These are phyloP conservation scores for Actinia tenebrosa DNA, from an alignment of 64 coral and sea anemone genomes.

Conservation along the genomic window DNA sequence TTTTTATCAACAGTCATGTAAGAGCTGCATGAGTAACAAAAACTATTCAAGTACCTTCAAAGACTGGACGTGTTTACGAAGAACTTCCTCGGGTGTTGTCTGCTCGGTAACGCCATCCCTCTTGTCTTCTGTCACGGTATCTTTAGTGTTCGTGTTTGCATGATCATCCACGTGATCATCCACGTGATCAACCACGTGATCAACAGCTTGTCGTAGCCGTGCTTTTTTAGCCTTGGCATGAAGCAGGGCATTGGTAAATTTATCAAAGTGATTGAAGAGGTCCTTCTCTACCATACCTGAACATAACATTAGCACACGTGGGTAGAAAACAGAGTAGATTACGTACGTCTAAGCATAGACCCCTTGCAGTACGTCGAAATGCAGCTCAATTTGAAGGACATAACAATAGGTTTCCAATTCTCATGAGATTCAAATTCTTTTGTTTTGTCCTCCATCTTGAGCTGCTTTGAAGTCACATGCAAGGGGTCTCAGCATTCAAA, in stretches of 20 bases:
- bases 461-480: too few relatives aligned
- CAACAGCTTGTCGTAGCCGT: neutral
- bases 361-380: too few relatives aligned
- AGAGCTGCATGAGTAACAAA: neutral
- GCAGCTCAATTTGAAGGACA: too few relatives aligned
- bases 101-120: neutral
- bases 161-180: neutral
- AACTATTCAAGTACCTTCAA: neutral
- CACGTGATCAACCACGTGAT: neutral
- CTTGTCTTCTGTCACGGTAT: neutral
- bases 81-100: neutral
- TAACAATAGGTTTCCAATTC: too few relatives aligned
- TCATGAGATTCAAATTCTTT: too few relatives aligned
- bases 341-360: neutral
- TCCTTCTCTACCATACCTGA: constrained; percentile 52
- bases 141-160: neutral
- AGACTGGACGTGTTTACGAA: neutral
- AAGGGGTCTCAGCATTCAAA: too few relatives aligned
- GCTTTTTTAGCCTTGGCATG: constrained; percentile 42
- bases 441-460: too few relatives aligned
- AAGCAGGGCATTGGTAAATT: constrained; percentile 39
- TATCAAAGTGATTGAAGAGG: constrained; percentile 53
- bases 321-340: neutral
- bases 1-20: too few relatives aligned
- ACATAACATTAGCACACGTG: neutral